Percentiles rank a stretch among this genome's conserved stretches.
Conservation (phyloP, 2,888 invertebrate genomes). For the Lypha dubia region DNA sequence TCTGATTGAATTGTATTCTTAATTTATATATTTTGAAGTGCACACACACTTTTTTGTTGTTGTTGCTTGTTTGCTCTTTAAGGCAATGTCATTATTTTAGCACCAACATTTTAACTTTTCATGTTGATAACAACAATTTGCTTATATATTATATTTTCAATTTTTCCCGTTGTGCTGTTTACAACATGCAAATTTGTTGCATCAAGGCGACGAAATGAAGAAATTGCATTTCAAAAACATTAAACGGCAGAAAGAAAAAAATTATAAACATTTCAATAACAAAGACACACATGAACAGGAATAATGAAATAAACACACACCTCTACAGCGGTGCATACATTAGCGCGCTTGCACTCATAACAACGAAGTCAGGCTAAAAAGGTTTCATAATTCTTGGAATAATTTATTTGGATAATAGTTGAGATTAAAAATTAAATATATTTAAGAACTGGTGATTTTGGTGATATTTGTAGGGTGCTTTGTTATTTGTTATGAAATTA, state of each 20-base stretch:
- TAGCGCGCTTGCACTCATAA: background rate
- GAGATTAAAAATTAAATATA: too few relatives aligned
- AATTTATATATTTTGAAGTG: slow-evolving; percentile 12
- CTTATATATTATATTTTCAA: slow-evolving; percentile 5
- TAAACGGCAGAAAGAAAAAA: slow-evolving; percentile 28
- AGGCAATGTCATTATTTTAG: background rate
- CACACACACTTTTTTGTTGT: background rate
- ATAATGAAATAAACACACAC: background rate
- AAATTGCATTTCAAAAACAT: slow-evolving; percentile 48
- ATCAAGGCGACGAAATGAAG: slow-evolving; percentile 31
- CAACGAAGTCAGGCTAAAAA: background rate
- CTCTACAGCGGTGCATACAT: background rate
- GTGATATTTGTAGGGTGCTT: too few relatives aligned
- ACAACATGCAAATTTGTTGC: slow-evolving; percentile 53
- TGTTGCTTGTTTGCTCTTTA: background rate
- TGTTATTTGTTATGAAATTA: too few relatives aligned
- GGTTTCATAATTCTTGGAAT: background rate
- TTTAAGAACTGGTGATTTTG: too few relatives aligned
- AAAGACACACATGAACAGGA: background rate
- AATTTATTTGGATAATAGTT: background rate
- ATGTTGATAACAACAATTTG: slow-evolving; percentile 2
- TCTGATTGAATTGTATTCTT: slow-evolving; percentile 46
- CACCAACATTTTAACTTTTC: slow-evolving; percentile 4
- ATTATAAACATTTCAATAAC: slow-evolving; percentile 21
- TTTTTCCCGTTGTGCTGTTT: slow-evolving; percentile 2